phyloP scores from a whole-genome alignment of 2,113 vertebrate genomes.

The Sinocyclocheilus maitianheensis region DNA sequence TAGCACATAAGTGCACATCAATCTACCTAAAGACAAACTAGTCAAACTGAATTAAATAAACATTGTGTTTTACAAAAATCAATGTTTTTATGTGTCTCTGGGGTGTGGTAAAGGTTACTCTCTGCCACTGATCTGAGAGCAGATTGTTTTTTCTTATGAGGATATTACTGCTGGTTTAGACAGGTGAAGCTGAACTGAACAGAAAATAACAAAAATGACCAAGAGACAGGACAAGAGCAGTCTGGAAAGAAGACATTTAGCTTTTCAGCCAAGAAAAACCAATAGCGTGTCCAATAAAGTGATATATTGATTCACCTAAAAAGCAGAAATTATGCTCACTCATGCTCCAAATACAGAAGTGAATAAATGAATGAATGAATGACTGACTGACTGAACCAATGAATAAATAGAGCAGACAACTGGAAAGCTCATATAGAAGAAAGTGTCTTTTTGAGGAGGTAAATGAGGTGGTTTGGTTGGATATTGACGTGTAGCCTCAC shows the following conservation, averaged over 20 bases:
- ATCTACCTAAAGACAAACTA: neutral
- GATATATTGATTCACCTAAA: conserved; percentile 1
- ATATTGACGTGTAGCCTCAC: neutral
- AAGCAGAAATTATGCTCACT: neutral
- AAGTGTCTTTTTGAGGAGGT: neutral
- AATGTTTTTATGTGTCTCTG: neutral
- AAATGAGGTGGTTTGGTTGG: neutral
- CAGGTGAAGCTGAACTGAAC: neutral
- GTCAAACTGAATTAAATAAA: neutral
- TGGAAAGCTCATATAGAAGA: neutral
- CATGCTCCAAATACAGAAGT: neutral
- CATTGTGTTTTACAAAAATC: neutral
- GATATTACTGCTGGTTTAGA: neutral
- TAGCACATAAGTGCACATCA: no score
- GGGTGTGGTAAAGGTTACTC: conserved; percentile 10
- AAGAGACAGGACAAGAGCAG: neutral
- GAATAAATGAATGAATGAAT: neutral
- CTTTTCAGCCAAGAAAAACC: neutral
- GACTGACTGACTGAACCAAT: no score
- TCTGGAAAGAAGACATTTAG: neutral
- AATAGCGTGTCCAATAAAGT: neutral
- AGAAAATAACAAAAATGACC: neutral
- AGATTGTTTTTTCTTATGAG: neutral
- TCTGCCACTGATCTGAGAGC: neutral
- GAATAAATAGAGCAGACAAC: neutral